Evolutionary conservation across 2,888 invertebrate species (phyloP).

Genomic region (Plagiodera versicolora): DNA sequence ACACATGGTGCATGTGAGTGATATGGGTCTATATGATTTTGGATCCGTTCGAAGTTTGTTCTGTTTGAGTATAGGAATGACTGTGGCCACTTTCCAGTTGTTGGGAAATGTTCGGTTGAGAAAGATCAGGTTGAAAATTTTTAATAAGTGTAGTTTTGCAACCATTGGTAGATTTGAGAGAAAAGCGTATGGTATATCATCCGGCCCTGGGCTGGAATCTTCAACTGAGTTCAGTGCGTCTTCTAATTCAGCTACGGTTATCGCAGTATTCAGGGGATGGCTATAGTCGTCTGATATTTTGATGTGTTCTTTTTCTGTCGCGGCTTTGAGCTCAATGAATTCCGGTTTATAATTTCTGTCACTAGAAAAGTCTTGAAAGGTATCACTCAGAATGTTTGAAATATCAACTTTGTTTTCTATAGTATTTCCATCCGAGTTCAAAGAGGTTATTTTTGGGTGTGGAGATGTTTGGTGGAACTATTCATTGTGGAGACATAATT

Average conservation of each 20-base stretch:
- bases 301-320: too few relatives aligned
- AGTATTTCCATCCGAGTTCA: background rate
- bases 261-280: background rate
- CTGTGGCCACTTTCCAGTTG: background rate
- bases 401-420: too few relatives aligned
- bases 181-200: background rate
- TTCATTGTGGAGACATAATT: constrained; percentile 1
- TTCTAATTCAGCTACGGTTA: background rate
- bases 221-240: background rate
- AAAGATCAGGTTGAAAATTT: background rate
- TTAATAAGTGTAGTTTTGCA: background rate
- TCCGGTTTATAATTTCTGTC: too few relatives aligned
- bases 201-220: background rate
- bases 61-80: background rate
- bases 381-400: too few relatives aligned
- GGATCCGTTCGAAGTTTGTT: background rate
- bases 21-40: background rate
- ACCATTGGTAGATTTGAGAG: background rate
- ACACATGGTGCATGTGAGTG: background rate
- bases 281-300: too few relatives aligned
- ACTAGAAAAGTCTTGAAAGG: too few relatives aligned
- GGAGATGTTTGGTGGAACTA: background rate
- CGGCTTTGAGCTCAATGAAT: too few relatives aligned
- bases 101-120: background rate
- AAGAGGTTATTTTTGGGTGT: background rate